A percentile compares a stretch with the other conserved stretches of the same genome.
phyloP scores from a whole-genome alignment of 2,797 vertebrate species.

The Champsocephalus esox region DNA sequence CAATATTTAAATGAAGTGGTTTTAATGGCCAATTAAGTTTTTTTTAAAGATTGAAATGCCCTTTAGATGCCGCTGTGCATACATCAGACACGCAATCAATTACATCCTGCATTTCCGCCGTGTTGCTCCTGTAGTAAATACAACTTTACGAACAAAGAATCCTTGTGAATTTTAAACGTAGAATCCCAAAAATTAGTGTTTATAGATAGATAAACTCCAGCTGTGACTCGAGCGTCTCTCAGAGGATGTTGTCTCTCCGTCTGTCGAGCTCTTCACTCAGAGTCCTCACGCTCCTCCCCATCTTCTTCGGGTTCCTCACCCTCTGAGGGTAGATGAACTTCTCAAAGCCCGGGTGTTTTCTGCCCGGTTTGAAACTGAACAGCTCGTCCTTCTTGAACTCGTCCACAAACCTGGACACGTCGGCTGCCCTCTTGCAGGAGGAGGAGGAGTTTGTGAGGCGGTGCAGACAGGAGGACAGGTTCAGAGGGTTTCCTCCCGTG shows the following conservation, averaged over 20 bases:
- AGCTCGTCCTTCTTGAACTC: conserved; percentile 19
- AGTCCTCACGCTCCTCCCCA: conserved; percentile 4
- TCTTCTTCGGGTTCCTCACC: background rate
- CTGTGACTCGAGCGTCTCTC: background rate
- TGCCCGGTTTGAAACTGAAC: background rate
- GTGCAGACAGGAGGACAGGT: background rate
- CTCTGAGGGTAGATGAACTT: background rate
- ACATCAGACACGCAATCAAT: no score
- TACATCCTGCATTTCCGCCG: no score
- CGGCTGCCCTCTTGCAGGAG: background rate
- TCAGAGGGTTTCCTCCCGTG: background rate
- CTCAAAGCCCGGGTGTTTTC: background rate
- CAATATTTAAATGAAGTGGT: no score
- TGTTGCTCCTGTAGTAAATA: no score
- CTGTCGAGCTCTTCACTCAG: conserved; percentile 4
- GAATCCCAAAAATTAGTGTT: no score
- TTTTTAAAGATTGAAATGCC: no score
- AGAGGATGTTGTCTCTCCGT: background rate
- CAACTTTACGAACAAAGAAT: background rate
- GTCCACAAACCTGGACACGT: conserved; percentile 7
- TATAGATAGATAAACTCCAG: no score
- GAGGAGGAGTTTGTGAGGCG: background rate
- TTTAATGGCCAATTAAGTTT: no score
- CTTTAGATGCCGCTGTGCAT: no score
- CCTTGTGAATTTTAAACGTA: no score